Evolutionary conservation across 2,797 vertebrate species (phyloP), one percentile per base, ranked within the genome.

Genomic region (Coluber constrictor): DNA sequence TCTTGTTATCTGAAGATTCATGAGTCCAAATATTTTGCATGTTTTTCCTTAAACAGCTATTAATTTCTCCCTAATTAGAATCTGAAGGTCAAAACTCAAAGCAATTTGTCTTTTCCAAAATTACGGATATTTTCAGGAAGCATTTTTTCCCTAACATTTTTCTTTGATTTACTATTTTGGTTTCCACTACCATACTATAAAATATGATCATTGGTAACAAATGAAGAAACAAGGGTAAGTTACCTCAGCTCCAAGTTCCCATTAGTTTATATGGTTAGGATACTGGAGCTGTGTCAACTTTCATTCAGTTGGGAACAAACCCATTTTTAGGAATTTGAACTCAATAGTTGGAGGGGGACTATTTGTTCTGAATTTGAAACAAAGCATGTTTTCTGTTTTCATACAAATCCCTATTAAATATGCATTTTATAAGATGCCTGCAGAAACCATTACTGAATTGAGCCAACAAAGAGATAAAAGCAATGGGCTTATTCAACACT

Each of bases 71-170:
- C 0, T 86, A 94, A 88, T 92, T 92, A 96, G 95, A 97, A 92
- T 25, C n/a, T 93, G 96, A 93, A 29, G 51, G 2, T 27, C 4
- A 93, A 93, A 93, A 88, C 88, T 70, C 57, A 56, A 92, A 93
- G 57, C 86, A 93, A 1, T 0, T 18, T 25, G 94, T 96, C 92
- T 94, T 92, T 92, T 89, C 89, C 29, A 1, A 47, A 90, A 25
- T 4, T 20, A 93, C 86, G 91, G 18, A 15, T 66, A 95, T 95
- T 96, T 95, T 94, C 91, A 95, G 87, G 94, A 93, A 37, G 83
- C 1, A n/a, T 56, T 95, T 27, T 93, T 92, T 91, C 92, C 93
- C 91, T 54, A 94, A 2, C 29, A 16, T 93, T 95, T 93, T 70
- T 90, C 47, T 95, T 93, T 90, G 86, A 90, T 93, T 15, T 23